phyloP scores from a whole-genome alignment of 2,113 vertebrate genomes.

The Chamaea fasciata region DNA sequence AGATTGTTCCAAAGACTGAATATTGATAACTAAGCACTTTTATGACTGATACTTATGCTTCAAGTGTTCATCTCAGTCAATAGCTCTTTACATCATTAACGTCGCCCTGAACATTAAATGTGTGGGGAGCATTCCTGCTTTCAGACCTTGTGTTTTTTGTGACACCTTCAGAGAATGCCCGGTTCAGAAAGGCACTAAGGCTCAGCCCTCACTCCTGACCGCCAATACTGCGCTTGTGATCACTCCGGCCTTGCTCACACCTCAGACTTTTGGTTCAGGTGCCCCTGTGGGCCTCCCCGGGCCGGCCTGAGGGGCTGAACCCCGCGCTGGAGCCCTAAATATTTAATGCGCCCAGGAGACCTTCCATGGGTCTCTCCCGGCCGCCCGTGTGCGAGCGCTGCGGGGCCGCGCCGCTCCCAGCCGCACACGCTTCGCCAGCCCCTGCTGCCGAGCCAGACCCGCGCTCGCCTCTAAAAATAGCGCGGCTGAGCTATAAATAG shows the following conservation, averaged over 20 bases:
- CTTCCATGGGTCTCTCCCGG: not conserved
- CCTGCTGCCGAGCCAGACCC: not conserved
- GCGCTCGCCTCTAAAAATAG: not conserved
- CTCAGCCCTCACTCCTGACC: accelerated
- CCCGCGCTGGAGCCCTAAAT: accelerated
- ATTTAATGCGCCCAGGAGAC: not conserved
- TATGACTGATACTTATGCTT: not conserved
- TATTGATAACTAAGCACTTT: not conserved
- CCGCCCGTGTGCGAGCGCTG: not conserved
- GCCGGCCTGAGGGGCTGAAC: not conserved
- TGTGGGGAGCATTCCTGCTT: not conserved
- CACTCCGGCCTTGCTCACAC: not conserved
- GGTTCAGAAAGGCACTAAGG: accelerated
- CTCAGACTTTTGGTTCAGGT: not conserved
- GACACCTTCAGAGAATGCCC: not conserved
- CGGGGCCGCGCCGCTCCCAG: not conserved
- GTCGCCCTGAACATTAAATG: not conserved
- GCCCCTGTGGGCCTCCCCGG: not conserved
- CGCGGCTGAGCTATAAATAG: not conserved
- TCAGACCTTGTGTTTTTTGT: not conserved
- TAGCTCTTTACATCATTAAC: not conserved
- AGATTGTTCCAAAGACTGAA: not conserved
- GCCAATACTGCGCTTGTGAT: accelerated
- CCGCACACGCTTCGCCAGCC: not conserved
- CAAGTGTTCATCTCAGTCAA: not conserved